Conservation (phyloP, 2,113 vertebrate genomes). For the Delphinapterus leucas region DNA sequence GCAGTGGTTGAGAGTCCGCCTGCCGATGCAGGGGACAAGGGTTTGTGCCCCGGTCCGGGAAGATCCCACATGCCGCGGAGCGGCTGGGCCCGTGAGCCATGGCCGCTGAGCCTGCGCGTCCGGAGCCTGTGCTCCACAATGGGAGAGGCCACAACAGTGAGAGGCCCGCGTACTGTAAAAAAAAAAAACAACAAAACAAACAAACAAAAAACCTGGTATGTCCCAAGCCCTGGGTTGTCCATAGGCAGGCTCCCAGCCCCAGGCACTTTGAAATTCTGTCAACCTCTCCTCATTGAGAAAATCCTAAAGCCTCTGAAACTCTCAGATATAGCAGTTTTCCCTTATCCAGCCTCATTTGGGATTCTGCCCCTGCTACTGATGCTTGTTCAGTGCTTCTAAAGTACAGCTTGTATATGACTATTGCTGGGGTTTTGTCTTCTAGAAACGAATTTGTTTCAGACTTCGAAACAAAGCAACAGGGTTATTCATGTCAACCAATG, state of each 20-base stretch:
- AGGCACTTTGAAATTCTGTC: background rate
- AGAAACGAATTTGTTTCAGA: conserved; percentile 91
- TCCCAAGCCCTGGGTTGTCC: background rate
- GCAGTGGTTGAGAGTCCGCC: too few relatives aligned
- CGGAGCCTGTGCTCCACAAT: too few relatives aligned
- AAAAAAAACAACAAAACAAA: too few relatives aligned
- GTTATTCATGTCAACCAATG: conserved; percentile 89
- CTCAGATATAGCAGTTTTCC: background rate
- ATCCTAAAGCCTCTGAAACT: background rate
- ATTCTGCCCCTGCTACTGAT: background rate
- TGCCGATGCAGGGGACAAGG: too few relatives aligned
- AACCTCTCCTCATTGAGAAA: background rate
- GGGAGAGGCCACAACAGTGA: too few relatives aligned
- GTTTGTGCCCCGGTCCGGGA: too few relatives aligned
- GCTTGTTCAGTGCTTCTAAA: background rate
- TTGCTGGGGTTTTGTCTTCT: conserved; percentile 48
- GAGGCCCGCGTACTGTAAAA: too few relatives aligned
- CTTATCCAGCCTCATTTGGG: background rate
- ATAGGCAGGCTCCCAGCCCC: background rate
- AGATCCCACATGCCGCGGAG: too few relatives aligned
- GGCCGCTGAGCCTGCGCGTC: too few relatives aligned
- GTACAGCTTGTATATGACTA: background rate
- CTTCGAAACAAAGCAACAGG: conserved; percentile 90
- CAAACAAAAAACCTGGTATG: background rate
- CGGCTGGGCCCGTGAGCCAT: too few relatives aligned